Evolutionary conservation across 92 coral and sea anemone genomes (phyloP), one percentile per base, ranked within the genome.

Genomic region (Palythoa heliodiscus): DNA sequence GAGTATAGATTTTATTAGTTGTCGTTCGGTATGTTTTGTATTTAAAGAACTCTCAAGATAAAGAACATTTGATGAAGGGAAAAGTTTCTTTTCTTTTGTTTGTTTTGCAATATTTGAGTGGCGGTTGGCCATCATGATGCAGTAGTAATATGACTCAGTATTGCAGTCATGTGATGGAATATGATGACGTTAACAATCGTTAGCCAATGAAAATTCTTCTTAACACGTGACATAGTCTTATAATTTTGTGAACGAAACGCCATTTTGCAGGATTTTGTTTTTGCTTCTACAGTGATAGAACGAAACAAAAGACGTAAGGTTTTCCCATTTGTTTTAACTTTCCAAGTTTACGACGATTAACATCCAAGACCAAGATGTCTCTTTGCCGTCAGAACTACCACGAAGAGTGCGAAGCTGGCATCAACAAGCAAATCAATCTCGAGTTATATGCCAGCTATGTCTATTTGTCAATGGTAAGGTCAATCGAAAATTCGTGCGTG

Each of bases 281-380:
- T 77, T 91, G 98, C 98, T 95, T 95, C 98, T 93, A 95, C 98
- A 95, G 98, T 95, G 98, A 83, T 95, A 93, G 97, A 92, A 95
- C 98, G 98, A 95, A 77, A 86, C 94, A 90, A 84, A 64, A 73
- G 76, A 70, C 16, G 11, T 23, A 38, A 84, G 20, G 22, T 22
- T 58, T 83, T 58, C 24, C 43, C 11, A 2, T 17, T 68, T 40
- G 48, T 71, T 87, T 83, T 47, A 52, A 66, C 58, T 82, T 88
- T 53, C 9, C 81, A 64, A 25, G 29, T 63, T 52, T 69, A 63
- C 48, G 53, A 29, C 60, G 64, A 63, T 80, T 29, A 72, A 78
- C 75, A 73, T 43, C 74, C 13, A 66, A 80, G 78, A 29, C 70
- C 85, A 80, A 69, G 69, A 64, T 77, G 67, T 89, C 95, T 88